phyloP scores from a whole-genome alignment of 2,888 invertebrate genomes.

The Agonopterix heracliana region DNA sequence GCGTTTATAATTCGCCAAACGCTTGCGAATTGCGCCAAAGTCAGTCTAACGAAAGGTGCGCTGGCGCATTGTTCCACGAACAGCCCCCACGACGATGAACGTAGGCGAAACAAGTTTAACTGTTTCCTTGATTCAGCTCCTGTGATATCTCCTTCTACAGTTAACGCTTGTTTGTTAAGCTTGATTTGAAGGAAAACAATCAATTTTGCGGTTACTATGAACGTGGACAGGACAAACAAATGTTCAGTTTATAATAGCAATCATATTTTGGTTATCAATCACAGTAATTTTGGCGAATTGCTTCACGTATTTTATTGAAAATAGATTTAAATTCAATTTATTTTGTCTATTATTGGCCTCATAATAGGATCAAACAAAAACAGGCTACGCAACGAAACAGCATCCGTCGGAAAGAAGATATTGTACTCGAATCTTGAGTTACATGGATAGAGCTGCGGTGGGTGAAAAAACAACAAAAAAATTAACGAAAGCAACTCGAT shows the following conservation, averaged over 20 bases:
- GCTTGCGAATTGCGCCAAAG: constrained; percentile 10
- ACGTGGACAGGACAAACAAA: too few species aligned
- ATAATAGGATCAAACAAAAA: constrained; percentile 4
- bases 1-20: background rate
- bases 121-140: constrained; percentile 28
- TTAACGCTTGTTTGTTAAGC: too few species aligned
- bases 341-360: background rate
- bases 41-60: constrained; percentile 25
- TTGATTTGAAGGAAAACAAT: too few species aligned
- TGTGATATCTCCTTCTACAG: constrained; percentile 17
- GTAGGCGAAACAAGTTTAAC: constrained; percentile 24
- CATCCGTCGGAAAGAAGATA: constrained; percentile 57
- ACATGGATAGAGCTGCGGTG: constrained; percentile 55
- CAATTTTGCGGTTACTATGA: too few species aligned
- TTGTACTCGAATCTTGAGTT: constrained; percentile 43
- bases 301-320: background rate
- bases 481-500: constrained; percentile 44
- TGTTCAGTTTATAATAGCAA: constrained; percentile 16
- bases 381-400: constrained; percentile 22
- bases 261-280: constrained; percentile 20
- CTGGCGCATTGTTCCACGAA: constrained; percentile 40
- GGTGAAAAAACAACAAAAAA: constrained; percentile 45
- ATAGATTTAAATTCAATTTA: background rate
- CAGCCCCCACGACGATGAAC: constrained; percentile 26
- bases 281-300: constrained; percentile 14